These are phyloP conservation scores for Acleris holmiana DNA, from an alignment of 2,888 invertebrate species.

Conservation along the genomic window DNA sequence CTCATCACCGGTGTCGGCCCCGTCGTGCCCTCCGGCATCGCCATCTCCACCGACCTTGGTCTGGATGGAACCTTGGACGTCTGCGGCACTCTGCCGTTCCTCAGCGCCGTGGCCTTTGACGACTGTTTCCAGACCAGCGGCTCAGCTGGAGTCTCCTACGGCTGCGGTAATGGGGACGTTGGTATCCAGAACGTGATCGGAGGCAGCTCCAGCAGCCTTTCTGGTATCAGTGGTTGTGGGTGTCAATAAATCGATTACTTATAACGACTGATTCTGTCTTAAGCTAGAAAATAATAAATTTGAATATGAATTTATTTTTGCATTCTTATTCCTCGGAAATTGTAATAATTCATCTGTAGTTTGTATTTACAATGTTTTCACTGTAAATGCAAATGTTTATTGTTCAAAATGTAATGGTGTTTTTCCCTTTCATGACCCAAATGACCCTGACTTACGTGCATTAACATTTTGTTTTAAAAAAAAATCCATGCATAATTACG, in stretches of 20 bases:
- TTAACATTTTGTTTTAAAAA: no score
- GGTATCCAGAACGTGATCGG: constrained; percentile 7
- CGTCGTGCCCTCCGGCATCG: constrained; percentile 42
- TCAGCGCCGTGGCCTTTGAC: constrained; percentile 47
- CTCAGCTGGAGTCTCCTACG: constrained; percentile 40
- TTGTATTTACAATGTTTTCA: no score
- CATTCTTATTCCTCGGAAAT: no score
- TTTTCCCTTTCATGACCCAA: no score
- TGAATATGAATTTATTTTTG: no score
- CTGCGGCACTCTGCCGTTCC: constrained; percentile 46
- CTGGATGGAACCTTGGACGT: constrained; percentile 31
- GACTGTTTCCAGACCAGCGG: constrained; percentile 46
- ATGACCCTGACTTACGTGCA: no score
- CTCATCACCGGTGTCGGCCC: constrained; percentile 19
- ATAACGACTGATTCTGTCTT: no score
- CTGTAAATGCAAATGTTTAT: no score
- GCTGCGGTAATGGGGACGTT: constrained; percentile 22
- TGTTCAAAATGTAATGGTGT: no score
- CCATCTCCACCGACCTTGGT: constrained; percentile 43
- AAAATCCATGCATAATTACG: no score
- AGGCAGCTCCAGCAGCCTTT: not conserved
- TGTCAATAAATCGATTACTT: not conserved
- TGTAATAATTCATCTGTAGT: no score
- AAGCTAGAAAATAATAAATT: no score
- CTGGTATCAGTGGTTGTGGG: not conserved